Conservation (phyloP, 2,888 invertebrate genomes). For the Cerastis leucographa region DNA sequence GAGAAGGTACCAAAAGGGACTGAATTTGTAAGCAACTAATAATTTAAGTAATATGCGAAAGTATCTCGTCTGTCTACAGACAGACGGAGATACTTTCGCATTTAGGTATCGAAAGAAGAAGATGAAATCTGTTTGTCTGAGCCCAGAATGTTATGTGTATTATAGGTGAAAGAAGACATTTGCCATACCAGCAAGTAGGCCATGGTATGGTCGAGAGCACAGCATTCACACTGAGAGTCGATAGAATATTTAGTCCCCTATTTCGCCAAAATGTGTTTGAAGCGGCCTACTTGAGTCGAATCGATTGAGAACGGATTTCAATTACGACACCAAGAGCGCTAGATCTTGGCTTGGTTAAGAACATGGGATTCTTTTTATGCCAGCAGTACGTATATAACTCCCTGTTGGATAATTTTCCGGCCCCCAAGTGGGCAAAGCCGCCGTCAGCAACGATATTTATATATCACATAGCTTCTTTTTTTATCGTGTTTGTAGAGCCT, state of each 20-base stretch:
- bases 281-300: not conserved
- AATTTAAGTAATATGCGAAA: too few species aligned
- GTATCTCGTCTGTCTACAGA: too few species aligned
- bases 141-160: not conserved
- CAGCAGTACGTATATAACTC: not conserved
- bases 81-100: too few species aligned
- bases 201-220: not conserved
- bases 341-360: not conserved
- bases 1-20: not conserved
- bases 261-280: not conserved
- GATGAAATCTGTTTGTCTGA: too few species aligned
- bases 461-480: not conserved
- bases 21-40: not conserved
- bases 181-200: not conserved
- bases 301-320: not conserved
- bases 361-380: not conserved
- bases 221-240: not conserved
- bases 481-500: too few species aligned
- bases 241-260: not conserved
- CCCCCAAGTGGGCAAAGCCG: not conserved
- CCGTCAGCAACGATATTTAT: not conserved
- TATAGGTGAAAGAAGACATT: not conserved
- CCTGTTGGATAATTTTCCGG: not conserved
- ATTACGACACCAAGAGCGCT: not conserved
- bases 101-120: too few species aligned